Evolutionary conservation across 30 jellyfish, hydroid and myxozoan genomes (phyloP), one percentile per base, ranked within the genome.

Genomic region (Mastigias papua): DNA sequence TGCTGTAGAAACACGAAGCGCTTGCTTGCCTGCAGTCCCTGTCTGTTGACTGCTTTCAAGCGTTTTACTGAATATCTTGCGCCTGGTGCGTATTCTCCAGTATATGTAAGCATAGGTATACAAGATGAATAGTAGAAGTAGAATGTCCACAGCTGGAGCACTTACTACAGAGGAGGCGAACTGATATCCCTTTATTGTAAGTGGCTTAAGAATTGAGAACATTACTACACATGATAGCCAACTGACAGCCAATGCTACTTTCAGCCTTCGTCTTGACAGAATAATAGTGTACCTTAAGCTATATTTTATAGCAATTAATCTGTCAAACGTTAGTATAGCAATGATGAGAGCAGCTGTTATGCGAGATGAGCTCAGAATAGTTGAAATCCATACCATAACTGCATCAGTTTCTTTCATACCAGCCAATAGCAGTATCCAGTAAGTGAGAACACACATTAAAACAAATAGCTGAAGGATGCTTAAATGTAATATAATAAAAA

Each of bases 271-370:
- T 33, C 19, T 27, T 8, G 83, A 15, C 1, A 72, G 7, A 20
- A 72, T 9, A 5, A n/a, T 3, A 3, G 22, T 72, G 67, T 72
- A 72, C 32, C 34, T 34, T 9, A 72, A 61, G 25, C 42, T 50
- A 61, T 72, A 35, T n/a, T 37, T 72, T 23, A 61, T 72, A 11
- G 46, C 83, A 37, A 10, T 1, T 33, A 72, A 25, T 19, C 83
- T 48, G 34, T 72, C 83, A 0, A 72, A 20, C 0, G 83, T 72
- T 5, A 72, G 46, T 23, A 63, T 63, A 10, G 67, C 69, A 72
- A 19, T 2, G 34, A 37, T 68, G 4, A 72, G 17, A 25, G 3
- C 34, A 35, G 35, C 1, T 26, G 48, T 68, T 4, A 72, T n/a
- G 69, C 83, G 68, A 13, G n/a, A 16, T 34, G 83, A 35, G 0